Base-by-base conservation (phyloP, 2,888 invertebrate genomes). In the Globia sparganii region DNA sequence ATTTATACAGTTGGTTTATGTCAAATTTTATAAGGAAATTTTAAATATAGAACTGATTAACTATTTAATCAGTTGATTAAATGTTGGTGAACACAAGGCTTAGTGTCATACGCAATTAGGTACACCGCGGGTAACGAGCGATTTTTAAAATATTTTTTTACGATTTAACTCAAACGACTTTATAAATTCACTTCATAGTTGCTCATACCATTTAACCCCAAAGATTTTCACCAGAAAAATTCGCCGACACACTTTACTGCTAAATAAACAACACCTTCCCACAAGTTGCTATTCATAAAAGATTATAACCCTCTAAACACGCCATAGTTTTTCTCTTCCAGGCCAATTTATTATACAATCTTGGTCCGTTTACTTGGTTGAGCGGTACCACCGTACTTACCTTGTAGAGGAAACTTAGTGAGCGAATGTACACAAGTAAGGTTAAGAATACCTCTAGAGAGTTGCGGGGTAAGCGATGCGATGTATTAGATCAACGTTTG, bases 291-390 rank as follows among this genome's bases (percentile, higher is more conserved):
- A 78, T 71, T 67, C 70, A 82, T 66, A 34, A 70, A 77, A 82
- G 58, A 73, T 73, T 75, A 72, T 75, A 72, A 58, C 53, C 62
- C 46, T 58, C 28, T 81, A 77, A 79, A 68, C 49, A 46, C 49
- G 40, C 67, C 31, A 59, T 74, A 75, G 71, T 62, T 84, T 80
- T 76, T 80, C 62, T 58, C 40, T 81, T 58, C n/a, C 75, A 68
- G 34, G 59, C 72, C 81, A 84, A 81, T 84, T 84, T 84, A 84
- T 75, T 81, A 84, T 84, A 81, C 83, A 84, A 84, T 84, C 72
- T 84, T 46, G 40, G 77, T 81, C 75, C 72, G 70, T 84, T 84
- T 75, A 77, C 81, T 79, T 67, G 69, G 77, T 49, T 75, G 43
- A 80, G 77, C 67, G 67, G 79, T 68, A 83, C 65, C 69, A 40